Evolutionary conservation across 2,888 invertebrate species (phyloP).

Genomic region (Lasius fuliginosus): DNA sequence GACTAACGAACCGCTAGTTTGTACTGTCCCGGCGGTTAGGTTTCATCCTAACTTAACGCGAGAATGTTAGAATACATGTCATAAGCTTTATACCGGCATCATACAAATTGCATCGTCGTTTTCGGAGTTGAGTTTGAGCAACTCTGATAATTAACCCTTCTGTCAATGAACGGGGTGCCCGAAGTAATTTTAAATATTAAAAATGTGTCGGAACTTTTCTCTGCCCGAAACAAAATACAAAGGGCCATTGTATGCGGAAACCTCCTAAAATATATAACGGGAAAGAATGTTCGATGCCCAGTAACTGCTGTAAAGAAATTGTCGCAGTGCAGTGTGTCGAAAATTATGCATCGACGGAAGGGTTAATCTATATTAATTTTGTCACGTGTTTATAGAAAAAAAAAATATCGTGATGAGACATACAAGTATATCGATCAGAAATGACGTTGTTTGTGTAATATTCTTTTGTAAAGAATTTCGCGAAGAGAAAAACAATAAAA

Average conservation of each 20-base stretch:
- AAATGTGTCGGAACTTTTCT: too few relatives aligned
- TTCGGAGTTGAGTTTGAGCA: background rate
- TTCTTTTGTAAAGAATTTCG: background rate
- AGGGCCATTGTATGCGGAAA: too few relatives aligned
- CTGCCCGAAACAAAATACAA: too few relatives aligned
- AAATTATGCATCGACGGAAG: too few relatives aligned
- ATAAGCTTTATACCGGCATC: constrained; percentile 26
- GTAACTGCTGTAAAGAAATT: too few relatives aligned
- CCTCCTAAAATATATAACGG: too few relatives aligned
- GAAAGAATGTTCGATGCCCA: too few relatives aligned
- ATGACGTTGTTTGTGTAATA: background rate
- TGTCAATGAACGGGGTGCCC: too few relatives aligned
- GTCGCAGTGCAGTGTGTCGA: too few relatives aligned
- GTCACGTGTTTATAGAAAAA: background rate
- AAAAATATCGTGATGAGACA: background rate
- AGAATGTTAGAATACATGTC: constrained; percentile 47
- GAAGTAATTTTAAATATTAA: too few relatives aligned
- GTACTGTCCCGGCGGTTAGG: constrained; percentile 32
- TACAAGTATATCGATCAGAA: background rate
- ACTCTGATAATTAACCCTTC: too few relatives aligned
- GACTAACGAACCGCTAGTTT: constrained; percentile 63
- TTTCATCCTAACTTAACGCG: constrained; percentile 40
- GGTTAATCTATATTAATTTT: constrained; percentile 16
- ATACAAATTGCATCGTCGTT: background rate
- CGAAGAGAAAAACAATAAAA: background rate